phyloP scores from a whole-genome alignment of 1,140 invertebrate species.

The Dryas iulia region DNA sequence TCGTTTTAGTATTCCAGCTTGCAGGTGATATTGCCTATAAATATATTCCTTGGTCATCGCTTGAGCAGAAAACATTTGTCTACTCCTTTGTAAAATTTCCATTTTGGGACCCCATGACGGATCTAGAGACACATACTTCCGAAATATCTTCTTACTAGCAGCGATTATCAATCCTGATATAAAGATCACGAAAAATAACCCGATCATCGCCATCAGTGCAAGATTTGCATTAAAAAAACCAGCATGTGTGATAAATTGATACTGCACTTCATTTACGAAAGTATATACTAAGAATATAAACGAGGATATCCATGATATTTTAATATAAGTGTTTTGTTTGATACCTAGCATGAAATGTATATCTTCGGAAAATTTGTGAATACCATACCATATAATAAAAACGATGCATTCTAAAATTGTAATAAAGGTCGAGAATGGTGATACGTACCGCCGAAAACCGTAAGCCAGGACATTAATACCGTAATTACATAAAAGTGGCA shows the following conservation, averaged over 20 bases:
- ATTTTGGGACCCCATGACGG: constrained; percentile 55
- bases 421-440: constrained; percentile 42
- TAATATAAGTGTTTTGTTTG: constrained; percentile 53
- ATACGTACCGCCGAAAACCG: constrained; percentile 37
- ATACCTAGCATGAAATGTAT: constrained; percentile 70
- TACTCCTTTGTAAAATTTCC: constrained; percentile 56
- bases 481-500: constrained; percentile 47
- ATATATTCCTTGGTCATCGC: constrained; percentile 75
- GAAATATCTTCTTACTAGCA: constrained; percentile 33
- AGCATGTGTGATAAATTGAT: constrained; percentile 18
- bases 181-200: constrained; percentile 26
- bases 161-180: constrained; percentile 41
- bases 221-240: constrained; percentile 5
- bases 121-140: constrained; percentile 38
- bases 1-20: constrained; percentile 55
- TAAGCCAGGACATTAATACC: constrained; percentile 37
- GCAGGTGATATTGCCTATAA: constrained; percentile 68
- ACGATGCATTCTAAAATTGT: constrained; percentile 46
- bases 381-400: constrained; percentile 59
- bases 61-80: constrained; percentile 68
- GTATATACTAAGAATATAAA: constrained; percentile 42
- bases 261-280: constrained; percentile 39
- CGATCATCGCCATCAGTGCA: constrained; percentile 14
- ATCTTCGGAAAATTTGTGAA: constrained; percentile 61
- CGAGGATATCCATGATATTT: constrained; percentile 46